Evolutionary conservation across 2,888 invertebrate species (phyloP).

Genomic region (Junonia oenone): DNA sequence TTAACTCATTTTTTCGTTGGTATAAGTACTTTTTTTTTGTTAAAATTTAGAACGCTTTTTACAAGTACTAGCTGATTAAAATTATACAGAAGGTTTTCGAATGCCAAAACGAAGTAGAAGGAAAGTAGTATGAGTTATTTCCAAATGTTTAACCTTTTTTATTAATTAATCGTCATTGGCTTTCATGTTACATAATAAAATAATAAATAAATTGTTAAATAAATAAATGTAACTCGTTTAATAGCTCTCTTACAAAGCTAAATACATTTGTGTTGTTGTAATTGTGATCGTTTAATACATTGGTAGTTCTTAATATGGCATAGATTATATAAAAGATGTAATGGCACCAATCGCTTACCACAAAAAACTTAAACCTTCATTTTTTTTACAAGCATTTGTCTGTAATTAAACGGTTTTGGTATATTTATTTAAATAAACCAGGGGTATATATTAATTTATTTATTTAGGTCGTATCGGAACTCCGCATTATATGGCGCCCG

Average conservation of each 20-base stretch:
- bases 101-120: conserved; percentile 3
- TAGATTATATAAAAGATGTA: not conserved
- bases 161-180: conserved; percentile 20
- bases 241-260: conserved; percentile 17
- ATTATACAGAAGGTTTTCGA: not conserved
- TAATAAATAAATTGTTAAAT: conserved; percentile 13
- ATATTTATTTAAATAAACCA: not conserved
- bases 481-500: conserved; percentile 99
- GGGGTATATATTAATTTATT: not conserved
- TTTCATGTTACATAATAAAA: conserved; percentile 19
- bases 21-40: not conserved
- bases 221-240: conserved; percentile 5
- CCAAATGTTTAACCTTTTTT: conserved; percentile 11
- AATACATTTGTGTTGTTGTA: conserved; percentile 12
- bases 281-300: conserved; percentile 11
- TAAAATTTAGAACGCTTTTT: conserved; percentile 9
- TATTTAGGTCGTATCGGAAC: conserved; percentile 93
- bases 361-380: not conserved
- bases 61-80: conserved; percentile 5
- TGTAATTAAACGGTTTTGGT: not conserved
- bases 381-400: not conserved
- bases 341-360: conserved; percentile 1
- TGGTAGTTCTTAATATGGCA: not conserved
- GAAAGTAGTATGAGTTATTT: conserved; percentile 26
- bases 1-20: conserved; percentile 28